Conservation (phyloP, 2,113 vertebrate genomes). For the Lynx canadensis region DNA sequence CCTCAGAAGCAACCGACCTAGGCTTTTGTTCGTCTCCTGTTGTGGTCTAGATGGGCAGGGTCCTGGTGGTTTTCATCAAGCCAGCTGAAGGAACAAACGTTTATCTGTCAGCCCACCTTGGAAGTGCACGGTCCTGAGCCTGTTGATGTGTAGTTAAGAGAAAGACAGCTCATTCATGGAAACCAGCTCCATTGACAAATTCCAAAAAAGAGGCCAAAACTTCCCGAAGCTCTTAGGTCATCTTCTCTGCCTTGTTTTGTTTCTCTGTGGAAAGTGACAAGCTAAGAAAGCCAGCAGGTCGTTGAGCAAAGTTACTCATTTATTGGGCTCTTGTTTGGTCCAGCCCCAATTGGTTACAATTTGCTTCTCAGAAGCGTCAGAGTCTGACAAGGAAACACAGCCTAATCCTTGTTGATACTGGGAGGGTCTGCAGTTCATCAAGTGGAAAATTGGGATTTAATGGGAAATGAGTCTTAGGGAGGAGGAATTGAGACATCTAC, state of each 20-base stretch:
- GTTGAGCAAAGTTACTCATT: slow-evolving; percentile 48
- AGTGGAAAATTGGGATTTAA: slow-evolving; percentile 73
- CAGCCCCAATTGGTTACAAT: slow-evolving; percentile 23
- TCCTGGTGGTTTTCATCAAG: neutral
- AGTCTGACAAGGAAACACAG: slow-evolving; percentile 38
- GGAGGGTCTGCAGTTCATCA: slow-evolving; percentile 68
- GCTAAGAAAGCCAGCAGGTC: slow-evolving; percentile 20
- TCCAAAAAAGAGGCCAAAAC: slow-evolving; percentile 39
- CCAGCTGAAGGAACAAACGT: neutral
- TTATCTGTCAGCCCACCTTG: neutral
- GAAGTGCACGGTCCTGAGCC: neutral
- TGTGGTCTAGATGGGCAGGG: neutral
- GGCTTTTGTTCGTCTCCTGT: neutral
- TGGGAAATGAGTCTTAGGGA: slow-evolving; percentile 66
- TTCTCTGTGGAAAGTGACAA: slow-evolving; percentile 42
- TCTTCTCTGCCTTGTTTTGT: slow-evolving; percentile 57
- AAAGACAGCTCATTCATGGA: neutral
- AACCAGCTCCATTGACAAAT: slow-evolving; percentile 28
- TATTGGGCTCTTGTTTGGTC: slow-evolving; percentile 36
- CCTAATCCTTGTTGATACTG: slow-evolving; percentile 71
- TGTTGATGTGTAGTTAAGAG: neutral
- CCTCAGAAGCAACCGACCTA: slow-evolving; percentile 33
- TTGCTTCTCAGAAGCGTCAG: slow-evolving; percentile 24
- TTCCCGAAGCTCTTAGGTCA: slow-evolving; percentile 65
- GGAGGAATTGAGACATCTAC: slow-evolving; percentile 71